Evolutionary conservation across 2,113 vertebrate genomes (phyloP), one percentile per base, ranked within the genome.

Genomic region (Chinchilla lanigera): DNA sequence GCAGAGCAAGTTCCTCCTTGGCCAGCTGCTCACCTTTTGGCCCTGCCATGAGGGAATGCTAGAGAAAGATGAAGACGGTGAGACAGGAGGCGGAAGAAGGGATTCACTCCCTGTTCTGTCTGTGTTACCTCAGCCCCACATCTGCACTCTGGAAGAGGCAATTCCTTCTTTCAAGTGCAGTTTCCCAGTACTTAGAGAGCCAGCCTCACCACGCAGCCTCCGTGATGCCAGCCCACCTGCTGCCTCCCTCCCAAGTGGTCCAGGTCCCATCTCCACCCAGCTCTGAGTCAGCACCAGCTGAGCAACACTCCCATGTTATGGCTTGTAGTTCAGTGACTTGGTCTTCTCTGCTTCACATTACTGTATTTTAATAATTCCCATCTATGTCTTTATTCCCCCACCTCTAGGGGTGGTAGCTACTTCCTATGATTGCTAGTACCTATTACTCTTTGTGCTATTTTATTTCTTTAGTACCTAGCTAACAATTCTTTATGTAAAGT

Each of bases 401-500:
- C 35, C 35, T n/a, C 7, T 69, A 47, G 17, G 33, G 22, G 9
- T 35, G 19, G 20, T 47, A 58, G 5, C 13, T 89, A 5, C 44
- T 71, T 89, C 44, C 41, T 81, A 35, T 19, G 5, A 35, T 60
- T 38, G 26, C 69, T 90, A 61, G n/a, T 11, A 75, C 19, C 63
- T 85, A 38, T 93, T 88, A 80, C 44, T 41, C 54, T 63, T 84
- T 82, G 67, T 65, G 1, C 16, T 69, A 63, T 91, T 88, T 69
- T 89, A 65, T n/a, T 58, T 50, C 38, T 71, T 95, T 41, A 86
- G 26, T 17, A 61, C 3, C 20, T 67, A 75, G 30, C 41, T 28
- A 93, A 52, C 24, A 83, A 83, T 73, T 97, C 20, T 63, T 96
- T 78, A 22, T 63, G 77, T 82, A 78, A 89, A 81, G 61, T 91